Evolutionary conservation across 2,888 invertebrate genomes (phyloP), one percentile per base, ranked within the genome.

Genomic region (Drosophila siamana): DNA sequence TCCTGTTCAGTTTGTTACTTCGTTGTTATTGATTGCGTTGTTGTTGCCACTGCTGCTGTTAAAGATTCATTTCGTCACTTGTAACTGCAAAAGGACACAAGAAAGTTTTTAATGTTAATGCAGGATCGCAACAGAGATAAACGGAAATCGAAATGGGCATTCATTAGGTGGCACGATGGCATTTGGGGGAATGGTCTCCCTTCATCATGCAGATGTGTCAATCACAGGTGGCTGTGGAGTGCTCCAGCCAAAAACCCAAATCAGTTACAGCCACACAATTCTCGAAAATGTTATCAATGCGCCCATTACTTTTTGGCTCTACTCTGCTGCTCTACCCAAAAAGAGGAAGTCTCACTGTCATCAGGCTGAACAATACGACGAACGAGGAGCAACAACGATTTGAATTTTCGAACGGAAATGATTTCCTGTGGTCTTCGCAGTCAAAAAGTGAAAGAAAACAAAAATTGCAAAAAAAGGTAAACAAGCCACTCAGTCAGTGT

Each of bases 331-430:
- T n/a, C n/a, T n/a, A n/a, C 43, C 55, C 60, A 81, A 65, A 81
- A 65, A 3, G 19, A 65, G 86, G 83, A 83, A 86, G 80, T 63
- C 66, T 70, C 69, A 71, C 80, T 73, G 88, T 74, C 83, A 80
- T 41, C 57, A 62, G 61, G 38, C 54, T 60, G 65, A 52, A 55
- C 72, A 70, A 60, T 43, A 46, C 40, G 22, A 13, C n/a, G 41
- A 48, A 48, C 48, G 48, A 40, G n/a, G 40, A 40, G 50, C 22
- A 41, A n/a, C 22, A 43, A 67, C 55, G 57, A 77, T 83, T 72
- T 75, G 72, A 75, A 74, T 80, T 86, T 80, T 84, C 61, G 44
- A 74, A 69, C 75, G 88, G 84, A 85, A 85, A 83, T 80, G 69
- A 66, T 78, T 63, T 43, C 57, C 61, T 69, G 65, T 65, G 74